Evolutionary conservation across 2,888 invertebrate species (phyloP).

Genomic region (Spilosoma lubricipeda): DNA sequence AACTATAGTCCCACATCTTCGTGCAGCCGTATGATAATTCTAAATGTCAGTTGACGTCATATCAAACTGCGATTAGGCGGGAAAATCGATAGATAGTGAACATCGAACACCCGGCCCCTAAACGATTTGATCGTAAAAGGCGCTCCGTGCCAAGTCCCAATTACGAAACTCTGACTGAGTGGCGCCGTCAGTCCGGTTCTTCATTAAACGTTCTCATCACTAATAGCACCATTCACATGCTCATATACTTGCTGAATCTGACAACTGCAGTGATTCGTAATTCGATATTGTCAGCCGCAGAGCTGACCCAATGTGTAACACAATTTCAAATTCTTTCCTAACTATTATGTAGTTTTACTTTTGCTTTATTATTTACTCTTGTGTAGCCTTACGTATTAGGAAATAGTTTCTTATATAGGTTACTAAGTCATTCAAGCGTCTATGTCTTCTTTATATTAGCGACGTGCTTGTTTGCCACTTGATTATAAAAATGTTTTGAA

Average conservation of each 20-base stretch:
- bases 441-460: not conserved
- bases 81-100: slow-evolving; percentile 56
- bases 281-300: slow-evolving; percentile 14
- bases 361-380: not conserved
- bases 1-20: slow-evolving; percentile 13
- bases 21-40: slow-evolving; percentile 31
- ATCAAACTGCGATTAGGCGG: slow-evolving; percentile 55
- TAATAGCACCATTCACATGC: slow-evolving; percentile 42
- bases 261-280: slow-evolving; percentile 28
- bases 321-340: not conserved
- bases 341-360: not conserved
- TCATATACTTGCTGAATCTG: slow-evolving; percentile 35
- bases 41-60: slow-evolving; percentile 47
- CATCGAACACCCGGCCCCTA: slow-evolving; percentile 38
- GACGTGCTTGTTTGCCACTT: not conserved
- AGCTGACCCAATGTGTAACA: not conserved
- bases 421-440: not conserved
- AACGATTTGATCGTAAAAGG: slow-evolving; percentile 72
- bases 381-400: not conserved
- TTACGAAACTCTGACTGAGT: slow-evolving; percentile 70
- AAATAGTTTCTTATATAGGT: not conserved
- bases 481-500: not conserved
- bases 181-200: slow-evolving; percentile 61
- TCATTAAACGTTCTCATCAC: slow-evolving; percentile 65
- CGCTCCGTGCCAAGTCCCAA: slow-evolving; percentile 69